phyloP scores from a whole-genome alignment of 1,140 invertebrate species.

The Mesaphorura yosii region DNA sequence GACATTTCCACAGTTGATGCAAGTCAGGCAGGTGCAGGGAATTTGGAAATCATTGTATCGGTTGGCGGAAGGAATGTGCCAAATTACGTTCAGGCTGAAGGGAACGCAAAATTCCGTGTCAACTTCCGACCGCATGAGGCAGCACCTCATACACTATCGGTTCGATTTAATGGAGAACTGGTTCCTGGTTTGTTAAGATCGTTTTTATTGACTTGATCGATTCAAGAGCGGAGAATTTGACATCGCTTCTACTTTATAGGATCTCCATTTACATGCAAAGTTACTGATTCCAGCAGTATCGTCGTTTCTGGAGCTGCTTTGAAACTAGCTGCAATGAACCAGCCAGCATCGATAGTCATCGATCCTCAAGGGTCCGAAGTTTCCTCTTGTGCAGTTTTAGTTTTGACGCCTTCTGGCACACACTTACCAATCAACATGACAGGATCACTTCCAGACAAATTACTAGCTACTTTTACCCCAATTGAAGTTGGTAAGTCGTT shows the following conservation, averaged over 20 bases:
- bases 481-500: slow-evolving; percentile 54
- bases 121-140: slow-evolving; percentile 94
- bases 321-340: slow-evolving; percentile 49
- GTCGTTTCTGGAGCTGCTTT: slow-evolving; percentile 47
- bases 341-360: slow-evolving; percentile 47
- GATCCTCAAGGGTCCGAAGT: slow-evolving; percentile 44
- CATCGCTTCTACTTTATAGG: too few species aligned
- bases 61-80: slow-evolving; percentile 96
- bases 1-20: slow-evolving; percentile 54
- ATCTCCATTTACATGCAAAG: slow-evolving; percentile 76
- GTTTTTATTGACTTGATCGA: too few species aligned
- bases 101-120: slow-evolving; percentile 86
- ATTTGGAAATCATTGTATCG: slow-evolving; percentile 94
- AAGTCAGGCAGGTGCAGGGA: slow-evolving; percentile 75
- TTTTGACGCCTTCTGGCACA: slow-evolving; percentile 64
- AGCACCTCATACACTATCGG: slow-evolving; percentile 72
- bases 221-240: slow-evolving; percentile 1
- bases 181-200: too few species aligned
- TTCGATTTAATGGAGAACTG: slow-evolving; percentile 90
- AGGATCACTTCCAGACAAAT: slow-evolving; percentile 44
- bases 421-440: slow-evolving; percentile 54
- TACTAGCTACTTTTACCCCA: slow-evolving; percentile 64
- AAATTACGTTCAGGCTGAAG: slow-evolving; percentile 95
- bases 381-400: slow-evolving; percentile 50
- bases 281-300: slow-evolving; percentile 51